Conservation (phyloP, 2,113 vertebrate species). For the Setophaga kirtlandii region DNA sequence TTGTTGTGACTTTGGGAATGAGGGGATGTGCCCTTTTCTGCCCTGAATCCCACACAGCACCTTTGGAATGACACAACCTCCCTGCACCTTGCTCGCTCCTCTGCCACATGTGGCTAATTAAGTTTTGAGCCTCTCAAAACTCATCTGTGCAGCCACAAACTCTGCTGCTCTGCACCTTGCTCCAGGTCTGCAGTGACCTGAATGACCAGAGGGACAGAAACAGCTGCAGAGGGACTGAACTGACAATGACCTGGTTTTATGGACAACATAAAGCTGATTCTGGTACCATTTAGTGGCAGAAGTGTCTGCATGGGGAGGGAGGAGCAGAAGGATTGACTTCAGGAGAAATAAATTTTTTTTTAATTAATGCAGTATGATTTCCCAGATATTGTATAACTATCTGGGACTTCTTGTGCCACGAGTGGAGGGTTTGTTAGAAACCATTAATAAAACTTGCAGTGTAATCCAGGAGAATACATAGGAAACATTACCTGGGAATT, state of each 20-base stretch:
- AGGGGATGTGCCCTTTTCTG: neutral
- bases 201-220: neutral
- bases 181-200: neutral
- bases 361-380: neutral
- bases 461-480: neutral
- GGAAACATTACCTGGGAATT: neutral
- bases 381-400: neutral
- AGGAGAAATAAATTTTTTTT: neutral
- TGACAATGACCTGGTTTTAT: neutral
- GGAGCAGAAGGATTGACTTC: neutral
- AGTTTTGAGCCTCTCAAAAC: neutral
- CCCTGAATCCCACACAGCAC: rapidly evolving
- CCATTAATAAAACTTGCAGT: neutral
- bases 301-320: neutral
- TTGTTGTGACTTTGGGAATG: neutral
- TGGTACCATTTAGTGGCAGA: neutral
- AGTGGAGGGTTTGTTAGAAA: neutral
- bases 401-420: neutral
- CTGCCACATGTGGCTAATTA: neutral
- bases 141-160: neutral
- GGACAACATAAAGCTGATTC: neutral
- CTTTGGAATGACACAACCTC: neutral
- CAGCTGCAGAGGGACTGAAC: neutral
- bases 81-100: neutral
- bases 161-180: neutral